Evolutionary conservation across 35 echinoderm and acorn worm species (phyloP).

Genomic region (Strongylocentrotus purpuratus): DNA sequence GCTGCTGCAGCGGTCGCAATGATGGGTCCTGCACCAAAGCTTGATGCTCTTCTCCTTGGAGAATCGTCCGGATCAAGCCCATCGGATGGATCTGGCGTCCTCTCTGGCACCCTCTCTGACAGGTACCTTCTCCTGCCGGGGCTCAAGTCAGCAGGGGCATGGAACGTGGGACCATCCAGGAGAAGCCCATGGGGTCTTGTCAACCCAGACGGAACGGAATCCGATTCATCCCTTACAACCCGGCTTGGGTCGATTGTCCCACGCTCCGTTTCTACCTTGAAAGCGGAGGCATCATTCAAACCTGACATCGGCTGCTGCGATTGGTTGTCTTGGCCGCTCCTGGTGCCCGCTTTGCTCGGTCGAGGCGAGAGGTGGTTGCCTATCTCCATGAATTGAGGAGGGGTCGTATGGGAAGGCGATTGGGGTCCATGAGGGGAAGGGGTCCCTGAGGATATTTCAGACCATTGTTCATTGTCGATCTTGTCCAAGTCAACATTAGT

Average conservation of each 20-base stretch:
- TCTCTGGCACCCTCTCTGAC: not conserved
- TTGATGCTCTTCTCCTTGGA: not conserved
- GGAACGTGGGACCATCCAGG: not conserved
- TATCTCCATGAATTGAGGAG: not conserved
- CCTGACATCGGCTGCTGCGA: not conserved
- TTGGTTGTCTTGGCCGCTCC: not conserved
- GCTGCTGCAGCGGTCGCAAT: not conserved
- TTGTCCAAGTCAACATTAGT: conserved; percentile 58
- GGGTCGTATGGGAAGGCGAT: not conserved
- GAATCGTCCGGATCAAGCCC: not conserved
- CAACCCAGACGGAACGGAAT: not conserved
- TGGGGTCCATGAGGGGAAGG: not conserved
- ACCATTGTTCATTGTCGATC: conserved; percentile 27
- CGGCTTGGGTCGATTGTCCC: too few relatives aligned
- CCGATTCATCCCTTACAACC: not conserved
- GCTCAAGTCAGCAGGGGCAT: not conserved
- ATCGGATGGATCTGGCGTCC: not conserved
- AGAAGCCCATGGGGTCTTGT: not conserved
- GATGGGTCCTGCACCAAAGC: not conserved
- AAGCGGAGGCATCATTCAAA: not conserved
- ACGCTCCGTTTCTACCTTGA: not conserved
- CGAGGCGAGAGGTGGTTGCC: not conserved
- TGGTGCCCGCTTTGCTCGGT: not conserved
- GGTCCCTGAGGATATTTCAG: conserved; percentile 59
- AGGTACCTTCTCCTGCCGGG: not conserved